Evolutionary conservation across 2,888 invertebrate species (phyloP), one percentile per base, ranked within the genome.

Genomic region (Kryphioiulus occultus): DNA sequence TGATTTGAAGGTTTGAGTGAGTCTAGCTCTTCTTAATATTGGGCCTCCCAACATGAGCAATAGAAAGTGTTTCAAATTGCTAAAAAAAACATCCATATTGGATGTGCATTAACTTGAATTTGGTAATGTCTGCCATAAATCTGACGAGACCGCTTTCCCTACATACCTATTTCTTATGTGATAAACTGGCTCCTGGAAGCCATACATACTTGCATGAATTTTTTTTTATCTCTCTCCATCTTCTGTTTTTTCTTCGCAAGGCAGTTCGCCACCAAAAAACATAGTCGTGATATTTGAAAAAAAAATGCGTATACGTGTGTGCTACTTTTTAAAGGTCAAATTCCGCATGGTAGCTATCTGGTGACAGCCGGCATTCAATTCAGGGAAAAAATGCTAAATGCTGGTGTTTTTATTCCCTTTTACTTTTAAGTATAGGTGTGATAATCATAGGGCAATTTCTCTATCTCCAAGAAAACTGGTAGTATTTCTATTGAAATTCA

Each of bases 111-210:
- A 78, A 78, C 78, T 26, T 78, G 78, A 78, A 78, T 78, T 30
- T 78, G 30, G 78, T 78, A 78, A 78, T 78, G 78, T 78, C 78
- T 78, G 78, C 78, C 78, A 78, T 78, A 78, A 78, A 78, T 78
- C 78, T 78, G 26, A 15, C 30, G 78, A 78, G 78, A 78, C 78
- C 78, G 78, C 78, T 78, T 78, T 78, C 78, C 78, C 78, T 78
- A 78, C 78, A 78, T 78, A 78, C 78, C 78, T 78, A 78, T 78
- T 78, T 78, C 78, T 78, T 78, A 30, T 78, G 30, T 30, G 30
- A 26, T 78, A 78, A 26, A 78, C 78, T 30, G 78, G 78, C 78
- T 78, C 15, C 78, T 78, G 30, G 26, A 26, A 78, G 30, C 78
- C 26, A 30, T 78, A 78, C 26, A 68, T 26, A 26, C 26, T 68